Percentiles rank a stretch among this genome's conserved stretches.
phyloP scores from a whole-genome alignment of 2,797 vertebrate genomes.

The Mycteria americana region DNA sequence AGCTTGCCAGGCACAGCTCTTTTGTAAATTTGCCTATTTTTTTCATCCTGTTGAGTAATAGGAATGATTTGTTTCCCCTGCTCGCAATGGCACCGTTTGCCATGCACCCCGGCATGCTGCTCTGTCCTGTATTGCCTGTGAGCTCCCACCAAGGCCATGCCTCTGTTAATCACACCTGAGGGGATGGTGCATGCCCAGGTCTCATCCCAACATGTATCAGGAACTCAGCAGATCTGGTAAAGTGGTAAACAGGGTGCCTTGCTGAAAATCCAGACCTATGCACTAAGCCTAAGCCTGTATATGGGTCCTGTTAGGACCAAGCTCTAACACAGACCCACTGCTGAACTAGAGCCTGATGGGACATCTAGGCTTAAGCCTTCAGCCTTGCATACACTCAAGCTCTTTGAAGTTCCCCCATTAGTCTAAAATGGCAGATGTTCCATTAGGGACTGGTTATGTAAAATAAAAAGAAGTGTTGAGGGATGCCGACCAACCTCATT shows the following conservation, averaged over 20 bases:
- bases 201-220: neutral
- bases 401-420: neutral
- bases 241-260: neutral
- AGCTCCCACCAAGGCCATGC: neutral
- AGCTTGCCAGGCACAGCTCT: neutral
- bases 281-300: neutral
- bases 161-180: neutral
- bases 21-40: neutral
- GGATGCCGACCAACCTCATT: neutral
- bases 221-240: neutral
- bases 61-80: neutral
- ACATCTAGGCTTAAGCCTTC: neutral
- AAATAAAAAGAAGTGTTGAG: neutral
- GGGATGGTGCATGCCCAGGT: neutral
- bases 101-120: fast-evolving
- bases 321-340: neutral
- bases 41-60: neutral
- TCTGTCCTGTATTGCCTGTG: neutral
- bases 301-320: no score
- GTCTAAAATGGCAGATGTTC: neutral
- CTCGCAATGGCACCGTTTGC: fast-evolving
- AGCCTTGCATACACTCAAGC: neutral
- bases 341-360: neutral
- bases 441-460: neutral
- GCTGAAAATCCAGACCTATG: neutral